phyloP scores from a whole-genome alignment of 2,888 invertebrate genomes.

The Yponomeuta evonymella region DNA sequence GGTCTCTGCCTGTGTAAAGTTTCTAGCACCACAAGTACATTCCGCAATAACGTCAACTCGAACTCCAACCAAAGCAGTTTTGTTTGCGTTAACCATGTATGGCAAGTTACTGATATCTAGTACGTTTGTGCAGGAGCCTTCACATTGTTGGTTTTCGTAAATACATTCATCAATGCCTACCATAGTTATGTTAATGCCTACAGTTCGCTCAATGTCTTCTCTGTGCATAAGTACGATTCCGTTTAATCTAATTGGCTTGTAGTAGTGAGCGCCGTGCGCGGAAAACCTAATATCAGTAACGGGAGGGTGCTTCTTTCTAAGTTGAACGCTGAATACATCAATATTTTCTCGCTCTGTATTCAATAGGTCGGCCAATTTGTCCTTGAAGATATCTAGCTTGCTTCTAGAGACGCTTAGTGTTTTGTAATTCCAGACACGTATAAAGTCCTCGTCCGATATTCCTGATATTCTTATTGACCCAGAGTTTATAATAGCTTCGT shows the following conservation, averaged over 20 bases:
- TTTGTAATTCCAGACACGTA: conserved; percentile 95
- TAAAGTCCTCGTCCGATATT: conserved; percentile 96
- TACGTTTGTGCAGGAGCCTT: conserved; percentile 96
- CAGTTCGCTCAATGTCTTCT: conserved; percentile 93
- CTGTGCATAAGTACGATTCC: conserved; percentile 95
- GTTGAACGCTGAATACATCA: conserved; percentile 96
- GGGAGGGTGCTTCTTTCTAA: conserved; percentile 89
- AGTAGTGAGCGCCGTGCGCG: conserved; percentile 96
- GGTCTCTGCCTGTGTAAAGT: conserved; percentile 92
- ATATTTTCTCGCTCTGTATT: conserved; percentile 92
- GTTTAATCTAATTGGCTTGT: conserved; percentile 94
- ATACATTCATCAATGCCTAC: conserved; percentile 98
- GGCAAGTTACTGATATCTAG: conserved; percentile 92
- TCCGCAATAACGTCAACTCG: conserved; percentile 94
- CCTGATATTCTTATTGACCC: conserved; percentile 95
- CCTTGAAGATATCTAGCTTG: conserved; percentile 91
- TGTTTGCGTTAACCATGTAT: conserved; percentile 98
- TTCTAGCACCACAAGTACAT: conserved; percentile 94
- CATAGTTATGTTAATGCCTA: conserved; percentile 98
- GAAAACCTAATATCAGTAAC: conserved; percentile 95
- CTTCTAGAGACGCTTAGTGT: conserved; percentile 89
- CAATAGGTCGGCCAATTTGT: conserved; percentile 90
- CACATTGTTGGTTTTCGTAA: conserved; percentile 95
- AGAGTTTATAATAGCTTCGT: conserved; percentile 96
- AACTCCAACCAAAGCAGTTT: conserved; percentile 96